Evolutionary conservation across 2,113 vertebrate species (phyloP).

Genomic region (Pterocles gutturalis): DNA sequence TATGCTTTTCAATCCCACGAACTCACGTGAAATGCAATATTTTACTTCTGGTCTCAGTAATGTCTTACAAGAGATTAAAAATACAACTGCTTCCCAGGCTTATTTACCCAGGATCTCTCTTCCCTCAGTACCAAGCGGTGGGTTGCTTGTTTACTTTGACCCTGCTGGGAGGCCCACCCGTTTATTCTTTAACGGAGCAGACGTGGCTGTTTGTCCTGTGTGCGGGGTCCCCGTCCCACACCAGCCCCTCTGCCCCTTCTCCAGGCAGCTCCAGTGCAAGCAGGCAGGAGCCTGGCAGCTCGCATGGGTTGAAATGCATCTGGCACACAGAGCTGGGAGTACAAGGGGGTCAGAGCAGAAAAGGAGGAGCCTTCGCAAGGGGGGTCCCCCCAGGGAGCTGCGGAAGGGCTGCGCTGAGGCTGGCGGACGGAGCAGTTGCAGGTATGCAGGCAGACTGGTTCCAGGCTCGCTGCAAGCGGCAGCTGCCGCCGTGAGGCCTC

Average conservation of each 20-base stretch:
- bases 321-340: background rate
- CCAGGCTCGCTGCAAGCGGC: background rate
- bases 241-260: background rate
- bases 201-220: background rate
- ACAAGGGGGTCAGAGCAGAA: background rate
- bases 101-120: background rate
- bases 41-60: background rate
- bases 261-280: background rate
- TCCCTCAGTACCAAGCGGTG: background rate
- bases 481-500: accelerated
- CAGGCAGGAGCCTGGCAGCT: background rate
- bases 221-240: accelerated
- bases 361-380: background rate
- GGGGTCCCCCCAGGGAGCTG: background rate
- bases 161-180: background rate
- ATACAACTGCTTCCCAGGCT: background rate
- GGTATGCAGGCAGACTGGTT: constrained; percentile 47
- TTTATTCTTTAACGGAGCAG: background rate
- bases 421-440: background rate
- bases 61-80: background rate
- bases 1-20: background rate
- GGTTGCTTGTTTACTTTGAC: background rate
- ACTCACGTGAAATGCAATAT: background rate
- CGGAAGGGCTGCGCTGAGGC: background rate
- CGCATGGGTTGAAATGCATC: accelerated